phyloP scores from a whole-genome alignment of 2,888 invertebrate species.

The Drosophila rubida region DNA sequence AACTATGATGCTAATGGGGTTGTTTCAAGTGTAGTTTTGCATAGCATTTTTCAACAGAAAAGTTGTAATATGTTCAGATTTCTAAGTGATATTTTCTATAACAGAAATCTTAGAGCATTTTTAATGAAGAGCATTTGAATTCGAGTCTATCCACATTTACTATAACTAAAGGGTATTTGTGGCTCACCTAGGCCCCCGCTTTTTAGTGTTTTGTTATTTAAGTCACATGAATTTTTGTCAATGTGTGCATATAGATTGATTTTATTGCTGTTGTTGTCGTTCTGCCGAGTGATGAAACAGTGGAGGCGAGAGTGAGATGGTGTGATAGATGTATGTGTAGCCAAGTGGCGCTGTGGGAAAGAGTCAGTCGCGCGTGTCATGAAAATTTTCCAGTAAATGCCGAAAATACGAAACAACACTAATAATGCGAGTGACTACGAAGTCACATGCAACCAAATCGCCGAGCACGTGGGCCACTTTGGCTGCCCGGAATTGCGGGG shows the following conservation, averaged over 20 bases:
- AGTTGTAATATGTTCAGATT: no score
- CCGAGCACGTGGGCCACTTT: slow-evolving; percentile 44
- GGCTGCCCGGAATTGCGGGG: background rate
- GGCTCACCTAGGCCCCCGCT: background rate
- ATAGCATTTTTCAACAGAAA: background rate
- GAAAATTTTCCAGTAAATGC: slow-evolving; percentile 50
- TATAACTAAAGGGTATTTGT: slow-evolving; percentile 15
- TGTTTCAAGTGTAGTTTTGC: background rate
- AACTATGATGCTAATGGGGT: background rate
- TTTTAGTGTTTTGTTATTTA: slow-evolving; percentile 25
- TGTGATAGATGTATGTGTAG: slow-evolving; percentile 14
- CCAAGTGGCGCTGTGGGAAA: slow-evolving; percentile 6
- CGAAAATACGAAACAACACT: slow-evolving; percentile 30
- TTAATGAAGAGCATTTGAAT: no score
- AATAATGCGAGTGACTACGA: slow-evolving; percentile 10
- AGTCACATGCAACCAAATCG: slow-evolving; percentile 50
- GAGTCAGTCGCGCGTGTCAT: slow-evolving; percentile 53
- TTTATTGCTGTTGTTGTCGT: slow-evolving; percentile 57
- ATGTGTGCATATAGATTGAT: slow-evolving; percentile 69
- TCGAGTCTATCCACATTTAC: background rate
- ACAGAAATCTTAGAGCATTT: no score
- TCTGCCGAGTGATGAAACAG: slow-evolving; percentile 30
- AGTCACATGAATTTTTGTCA: slow-evolving; percentile 76
- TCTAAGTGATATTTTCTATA: no score
- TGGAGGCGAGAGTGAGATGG: slow-evolving; percentile 14